Base-by-base conservation (phyloP, 1,140 invertebrate genomes). In the Heliconius congener region DNA sequence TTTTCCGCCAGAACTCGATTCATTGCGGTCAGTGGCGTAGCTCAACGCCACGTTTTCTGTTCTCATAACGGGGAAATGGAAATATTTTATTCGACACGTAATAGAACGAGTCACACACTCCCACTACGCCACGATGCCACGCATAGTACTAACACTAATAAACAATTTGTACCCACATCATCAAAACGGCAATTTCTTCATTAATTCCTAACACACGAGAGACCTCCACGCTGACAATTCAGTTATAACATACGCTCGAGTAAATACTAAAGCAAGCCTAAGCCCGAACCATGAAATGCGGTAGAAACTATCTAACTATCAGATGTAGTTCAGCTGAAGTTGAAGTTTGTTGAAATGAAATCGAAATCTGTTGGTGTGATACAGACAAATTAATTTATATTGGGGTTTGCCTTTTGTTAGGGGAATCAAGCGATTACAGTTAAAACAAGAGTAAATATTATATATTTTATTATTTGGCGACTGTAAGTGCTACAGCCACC, bases 231-330 rank as follows among this genome's bases (percentile, higher is more conserved):
- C 23, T 66, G 8, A 66, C 57, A 27, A 76, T 70, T 71, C 75
- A 30, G 37, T 76, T 76, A 27, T 66, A 76, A 71, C 55, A 76
- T 71, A 60, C 75, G 75, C 75, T 60, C 60, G 55, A 16, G 55
- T 76, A 76, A 76, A 76, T 52, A 76, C 60, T 66, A 71, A 76
- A 70, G 75, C 75, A 42, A 71, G 37, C 75, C 60, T 76, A 46
- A 76, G n/a, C 75, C 75, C 5, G 39, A 16, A 37, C 55, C 71
- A 42, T 55, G 73, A 76, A 76, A 76, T 71, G 60, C 39, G 42
- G 75, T 76, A n/a, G 39, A 76, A 66, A 76, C 60, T 76, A 50
- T 76, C 39, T 42, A 23, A 23, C 23, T 23, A 23, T 76, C 73
- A 30, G 27, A 74, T 74, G 34, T 55, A 73, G 72, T 74, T 55